Percentiles rank a stretch among this genome's conserved stretches.
Conservation (phyloP, 92 coral and sea anemone genomes). For the Epizoanthus illoricatus region DNA sequence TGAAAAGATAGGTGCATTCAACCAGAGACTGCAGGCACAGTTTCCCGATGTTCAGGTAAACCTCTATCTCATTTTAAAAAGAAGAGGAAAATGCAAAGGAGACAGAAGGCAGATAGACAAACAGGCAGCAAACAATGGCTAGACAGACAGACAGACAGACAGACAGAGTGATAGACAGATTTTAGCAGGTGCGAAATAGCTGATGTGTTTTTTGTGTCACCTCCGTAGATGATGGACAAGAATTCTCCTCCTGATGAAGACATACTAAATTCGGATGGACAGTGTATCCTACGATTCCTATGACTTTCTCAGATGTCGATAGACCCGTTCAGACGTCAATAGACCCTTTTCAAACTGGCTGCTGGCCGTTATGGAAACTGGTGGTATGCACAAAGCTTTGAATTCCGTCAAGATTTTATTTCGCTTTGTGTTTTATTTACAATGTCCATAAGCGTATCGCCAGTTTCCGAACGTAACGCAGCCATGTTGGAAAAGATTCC, state of each 20-base stretch:
- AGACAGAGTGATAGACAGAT: not conserved
- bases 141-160: not conserved
- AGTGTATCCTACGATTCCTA: slow-evolving; percentile 75
- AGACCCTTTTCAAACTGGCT: too few relatives aligned
- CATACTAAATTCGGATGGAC: slow-evolving; percentile 75
- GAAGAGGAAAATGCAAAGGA: not conserved
- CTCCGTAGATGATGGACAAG: slow-evolving; percentile 83
- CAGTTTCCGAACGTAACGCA: too few relatives aligned
- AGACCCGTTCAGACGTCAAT: too few relatives aligned
- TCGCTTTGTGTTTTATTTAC: too few relatives aligned
- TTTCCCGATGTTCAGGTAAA: slow-evolving; percentile 94
- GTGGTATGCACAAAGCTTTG: too few relatives aligned
- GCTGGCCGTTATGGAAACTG: too few relatives aligned
- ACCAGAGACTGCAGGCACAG: slow-evolving; percentile 80
- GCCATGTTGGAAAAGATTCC: not conserved
- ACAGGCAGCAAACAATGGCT: not conserved
- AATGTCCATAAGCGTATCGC: too few relatives aligned
- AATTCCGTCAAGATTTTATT: too few relatives aligned
- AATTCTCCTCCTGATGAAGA: slow-evolving; percentile 86
- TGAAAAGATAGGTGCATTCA: slow-evolving; percentile 90
- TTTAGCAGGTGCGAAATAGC: not conserved
- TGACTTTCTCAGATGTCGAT: too few relatives aligned
- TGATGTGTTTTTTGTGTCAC: not conserved
- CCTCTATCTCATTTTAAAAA: not conserved
- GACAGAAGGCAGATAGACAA: not conserved